Evolutionary conservation across 2,888 invertebrate genomes (phyloP).

Genomic region (Antheraea yamamai): DNA sequence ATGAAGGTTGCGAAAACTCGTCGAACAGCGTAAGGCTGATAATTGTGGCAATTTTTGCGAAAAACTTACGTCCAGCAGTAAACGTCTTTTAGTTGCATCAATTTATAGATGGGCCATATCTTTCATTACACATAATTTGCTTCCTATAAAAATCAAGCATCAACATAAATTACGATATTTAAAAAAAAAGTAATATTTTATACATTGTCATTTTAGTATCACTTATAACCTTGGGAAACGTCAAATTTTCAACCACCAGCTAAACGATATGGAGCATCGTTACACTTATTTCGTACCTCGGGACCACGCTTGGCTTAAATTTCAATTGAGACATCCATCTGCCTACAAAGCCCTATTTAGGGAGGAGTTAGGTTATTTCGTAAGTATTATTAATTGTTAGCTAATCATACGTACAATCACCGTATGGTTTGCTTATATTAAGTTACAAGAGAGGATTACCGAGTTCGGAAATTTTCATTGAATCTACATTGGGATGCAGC

Average conservation of each 20-base stretch:
- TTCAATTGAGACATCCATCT: slow-evolving; percentile 88
- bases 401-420: too few relatives aligned
- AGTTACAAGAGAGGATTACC: too few relatives aligned
- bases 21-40: too few relatives aligned
- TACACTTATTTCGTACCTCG: slow-evolving; percentile 96
- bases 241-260: slow-evolving; percentile 88
- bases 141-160: not conserved
- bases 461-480: too few relatives aligned
- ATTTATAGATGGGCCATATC: not conserved
- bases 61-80: too few relatives aligned
- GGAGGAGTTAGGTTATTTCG: slow-evolving; percentile 90
- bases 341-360: slow-evolving; percentile 92
- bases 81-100: too few relatives aligned
- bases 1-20: too few relatives aligned
- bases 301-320: slow-evolving; percentile 93
- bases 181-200: not conserved
- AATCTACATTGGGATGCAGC: too few relatives aligned
- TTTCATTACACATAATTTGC: not conserved
- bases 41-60: too few relatives aligned
- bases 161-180: not conserved
- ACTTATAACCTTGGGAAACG: slow-evolving; percentile 89
- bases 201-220: slow-evolving; percentile 80
- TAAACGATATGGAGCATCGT: slow-evolving; percentile 88
- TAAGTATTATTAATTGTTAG: slow-evolving; percentile 57
- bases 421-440: too few relatives aligned